Base-by-base conservation (phyloP, 2,888 invertebrate genomes). In the Frankliniella intonsa region DNA sequence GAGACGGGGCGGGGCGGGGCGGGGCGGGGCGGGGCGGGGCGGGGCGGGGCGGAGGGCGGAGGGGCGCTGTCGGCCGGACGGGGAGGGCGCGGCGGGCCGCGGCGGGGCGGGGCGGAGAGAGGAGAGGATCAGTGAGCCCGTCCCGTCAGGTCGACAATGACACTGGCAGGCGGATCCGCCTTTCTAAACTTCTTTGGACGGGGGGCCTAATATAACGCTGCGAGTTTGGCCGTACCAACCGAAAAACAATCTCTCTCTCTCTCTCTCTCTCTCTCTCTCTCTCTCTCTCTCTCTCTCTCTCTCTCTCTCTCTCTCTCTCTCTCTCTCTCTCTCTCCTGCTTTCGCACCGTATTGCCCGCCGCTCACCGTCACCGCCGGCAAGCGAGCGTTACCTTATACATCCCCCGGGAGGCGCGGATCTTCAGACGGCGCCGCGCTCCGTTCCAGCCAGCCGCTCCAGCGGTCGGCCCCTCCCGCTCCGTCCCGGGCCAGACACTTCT, bases 281-380 rank as follows among this genome's bases (percentile, higher is more conserved):
- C 50, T 79, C 80, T 83, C 79, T 81, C 80, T 50, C 80, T 81
- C 79, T 50, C 62, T 25, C 81, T 55, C 27, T 27, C 81, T 80
- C 80, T 80, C 25, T 65, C 80, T 69, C 80, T 81, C 65, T 14
- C 22, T 69, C 80, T 51, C 22, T 80, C 81, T 76, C 38, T 82
- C 80, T 80, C 80, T 81, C 50, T 81, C 80, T 82, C 55, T 19
- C 50, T 82, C 82, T 80, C 82, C 79, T 82, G 81, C 25, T 65
- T 76, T 17, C 50, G 80, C 84, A 83, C 84, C 50, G 38, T 38
- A 5, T 38, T 38, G 38, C 38, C 38, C 38, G 38, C 3, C 38
- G 38, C 38, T 38, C 38, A 38, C 38, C 38, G 38, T 38, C 38
- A 38, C 38, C 38, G 38, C 3, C 38, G 38, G 38, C 5, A 3